Percentiles rank a stretch among this genome's conserved stretches.
These are phyloP conservation scores for Scolopax mira DNA, from an alignment of 2,113 vertebrate species.

Conservation along the genomic window DNA sequence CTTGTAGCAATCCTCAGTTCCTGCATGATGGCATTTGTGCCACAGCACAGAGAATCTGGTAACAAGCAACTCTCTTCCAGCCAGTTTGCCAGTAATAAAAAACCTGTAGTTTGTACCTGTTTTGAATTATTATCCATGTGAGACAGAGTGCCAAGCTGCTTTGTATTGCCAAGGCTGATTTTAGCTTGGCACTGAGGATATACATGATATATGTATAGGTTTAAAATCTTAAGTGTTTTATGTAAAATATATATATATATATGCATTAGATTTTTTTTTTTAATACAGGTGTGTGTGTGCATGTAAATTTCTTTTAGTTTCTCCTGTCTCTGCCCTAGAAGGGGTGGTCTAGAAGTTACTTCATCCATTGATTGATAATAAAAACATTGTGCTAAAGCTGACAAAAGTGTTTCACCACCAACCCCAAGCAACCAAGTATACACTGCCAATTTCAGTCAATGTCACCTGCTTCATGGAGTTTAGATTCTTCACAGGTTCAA, in stretches of 20 bases:
- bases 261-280: not conserved
- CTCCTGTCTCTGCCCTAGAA: not conserved
- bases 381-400: not conserved
- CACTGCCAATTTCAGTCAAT: not conserved
- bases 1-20: conserved; percentile 2
- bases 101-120: not conserved
- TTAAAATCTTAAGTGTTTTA: not conserved
- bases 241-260: not conserved
- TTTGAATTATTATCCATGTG: not conserved
- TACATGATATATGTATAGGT: not conserved
- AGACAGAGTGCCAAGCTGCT: not conserved
- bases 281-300: rapidly evolving
- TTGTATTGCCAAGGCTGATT: not conserved
- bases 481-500: not conserved
- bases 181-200: not conserved
- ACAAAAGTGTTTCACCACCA: not conserved
- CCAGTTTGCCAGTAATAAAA: not conserved
- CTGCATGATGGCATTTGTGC: not conserved
- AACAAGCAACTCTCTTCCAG: not conserved
- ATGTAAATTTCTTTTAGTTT: not conserved
- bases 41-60: not conserved
- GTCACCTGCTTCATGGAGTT: not conserved
- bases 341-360: not conserved
- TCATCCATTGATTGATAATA: not conserved
- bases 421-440: not conserved